phyloP scores from a whole-genome alignment of 1,140 invertebrate species.

The Leptinotarsa lineolata region DNA sequence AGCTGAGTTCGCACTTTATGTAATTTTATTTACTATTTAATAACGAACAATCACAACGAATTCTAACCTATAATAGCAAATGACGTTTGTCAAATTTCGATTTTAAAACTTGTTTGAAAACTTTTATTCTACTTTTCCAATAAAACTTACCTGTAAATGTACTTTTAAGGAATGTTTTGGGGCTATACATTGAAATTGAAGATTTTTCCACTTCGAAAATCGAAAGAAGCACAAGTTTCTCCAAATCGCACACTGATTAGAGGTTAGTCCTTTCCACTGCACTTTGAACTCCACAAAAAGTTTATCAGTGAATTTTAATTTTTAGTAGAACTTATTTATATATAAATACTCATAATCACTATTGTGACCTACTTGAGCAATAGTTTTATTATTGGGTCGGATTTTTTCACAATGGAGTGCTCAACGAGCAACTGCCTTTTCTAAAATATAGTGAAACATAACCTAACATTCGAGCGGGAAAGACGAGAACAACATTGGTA shows the following conservation, averaged over 20 bases:
- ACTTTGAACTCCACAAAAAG: conserved; percentile 29
- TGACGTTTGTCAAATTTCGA: not conserved
- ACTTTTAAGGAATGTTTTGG: conserved; percentile 44
- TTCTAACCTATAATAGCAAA: not conserved
- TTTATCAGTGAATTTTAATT: conserved; percentile 21
- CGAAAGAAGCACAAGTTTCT: not conserved
- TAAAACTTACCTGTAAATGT: conserved; percentile 47
- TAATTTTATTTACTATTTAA: too few species aligned
- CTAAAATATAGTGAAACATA: conserved; percentile 13
- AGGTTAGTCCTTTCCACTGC: conserved; percentile 22
- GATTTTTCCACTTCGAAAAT: conserved; percentile 12
- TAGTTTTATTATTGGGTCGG: conserved; percentile 8
- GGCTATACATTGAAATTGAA: conserved; percentile 46
- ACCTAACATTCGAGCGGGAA: conserved; percentile 21
- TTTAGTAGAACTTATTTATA: conserved; percentile 12
- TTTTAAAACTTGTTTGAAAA: not conserved
- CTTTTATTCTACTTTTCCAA: not conserved
- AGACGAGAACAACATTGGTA: not conserved
- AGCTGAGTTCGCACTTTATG: too few species aligned
- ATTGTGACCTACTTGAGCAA: conserved; percentile 23
- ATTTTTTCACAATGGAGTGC: not conserved
- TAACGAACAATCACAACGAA: not conserved
- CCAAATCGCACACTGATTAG: not conserved
- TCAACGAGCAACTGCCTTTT: not conserved
- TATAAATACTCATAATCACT: conserved; percentile 9